These are phyloP conservation scores for Homarus americanus DNA, from an alignment of 1,140 invertebrate genomes.

Conservation along the genomic window DNA sequence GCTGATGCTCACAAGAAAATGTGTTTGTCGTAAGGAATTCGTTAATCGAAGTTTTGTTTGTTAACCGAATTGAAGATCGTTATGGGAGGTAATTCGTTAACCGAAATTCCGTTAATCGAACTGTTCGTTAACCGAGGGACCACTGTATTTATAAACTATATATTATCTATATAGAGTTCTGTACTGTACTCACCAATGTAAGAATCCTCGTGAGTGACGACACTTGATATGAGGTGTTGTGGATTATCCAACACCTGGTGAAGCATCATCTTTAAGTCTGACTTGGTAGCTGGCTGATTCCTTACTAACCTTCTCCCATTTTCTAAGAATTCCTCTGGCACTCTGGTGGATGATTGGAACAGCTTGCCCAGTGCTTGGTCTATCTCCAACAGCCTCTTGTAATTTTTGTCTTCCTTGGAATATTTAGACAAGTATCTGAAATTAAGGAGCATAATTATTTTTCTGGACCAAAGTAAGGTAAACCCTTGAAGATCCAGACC, in stretches of 20 bases:
- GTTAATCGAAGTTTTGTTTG: no score
- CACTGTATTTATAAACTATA: no score
- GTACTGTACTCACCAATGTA: slow-evolving; percentile 22
- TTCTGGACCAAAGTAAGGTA: no score
- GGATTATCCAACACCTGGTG: slow-evolving; percentile 5
- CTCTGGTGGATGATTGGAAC: neutral
- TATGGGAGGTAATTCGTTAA: no score
- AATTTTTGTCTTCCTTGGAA: neutral
- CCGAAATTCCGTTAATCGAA: no score
- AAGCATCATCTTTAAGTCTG: slow-evolving; percentile 12
- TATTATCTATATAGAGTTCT: no score
- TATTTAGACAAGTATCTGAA: slow-evolving; percentile 25
- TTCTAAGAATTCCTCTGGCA: slow-evolving; percentile 8
- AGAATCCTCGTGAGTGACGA: neutral
- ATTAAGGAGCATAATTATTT: no score
- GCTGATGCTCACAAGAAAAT: no score
- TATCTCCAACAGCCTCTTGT: slow-evolving; percentile 1
- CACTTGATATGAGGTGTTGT: neutral
- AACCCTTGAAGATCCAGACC: no score
- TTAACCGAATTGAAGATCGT: no score
- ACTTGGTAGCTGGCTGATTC: neutral
- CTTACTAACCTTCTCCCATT: neutral
- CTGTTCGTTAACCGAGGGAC: no score
- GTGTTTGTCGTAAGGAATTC: no score
- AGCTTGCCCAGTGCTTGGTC: slow-evolving; percentile 1